Base-by-base conservation (phyloP, 2,888 invertebrate genomes). In the Stictocephala bisonia region DNA sequence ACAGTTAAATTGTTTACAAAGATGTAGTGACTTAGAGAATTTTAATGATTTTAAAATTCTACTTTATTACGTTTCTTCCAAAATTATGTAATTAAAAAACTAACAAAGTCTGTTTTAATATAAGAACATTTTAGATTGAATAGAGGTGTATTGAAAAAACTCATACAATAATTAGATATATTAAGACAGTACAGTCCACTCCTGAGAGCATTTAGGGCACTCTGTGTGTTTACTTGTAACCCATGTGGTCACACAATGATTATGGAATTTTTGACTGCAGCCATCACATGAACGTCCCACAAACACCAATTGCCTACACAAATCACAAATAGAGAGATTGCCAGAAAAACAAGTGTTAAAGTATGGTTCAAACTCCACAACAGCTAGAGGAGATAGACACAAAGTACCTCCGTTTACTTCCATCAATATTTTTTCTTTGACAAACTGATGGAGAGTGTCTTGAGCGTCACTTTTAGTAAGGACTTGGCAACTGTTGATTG, bases 291-390 rank as follows among this genome's bases (percentile, higher is more conserved):
- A 15, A 22, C 15, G 31, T 1, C 60, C 60, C 13, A 60, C 1
- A 35, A 60, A 60, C 6, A 60, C 60, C 9, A 60, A 27, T 4
- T 60, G 60, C 13, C 35, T 60, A n/a, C 60, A 60, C 40, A 60
- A 35, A 2, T 60, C 60, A 60, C 60, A 60, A 1, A 29, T 22
- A 9, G n/a, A 22, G n/a, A 60, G 29, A 22, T 60, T 60, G 22
- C 31, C 60, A 35, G 27, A n/a, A 7, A 60, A 35, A 2, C 29
- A 40, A 27, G 35, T n/a, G 13, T 29, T 60, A 22, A 60, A 60
- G 22, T 35, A 60, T 3, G 60, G 60, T 22, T 60, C 60, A 60
- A 60, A 60, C 22, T 60, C 60, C 20, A 60, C 31, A 6, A 60
- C 35, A 6, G 60, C 60, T 35, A 60, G 31, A 60, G 60, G 60